Base-by-base conservation (phyloP, 2,888 invertebrate genomes). In the Pyrgus malvae region DNA sequence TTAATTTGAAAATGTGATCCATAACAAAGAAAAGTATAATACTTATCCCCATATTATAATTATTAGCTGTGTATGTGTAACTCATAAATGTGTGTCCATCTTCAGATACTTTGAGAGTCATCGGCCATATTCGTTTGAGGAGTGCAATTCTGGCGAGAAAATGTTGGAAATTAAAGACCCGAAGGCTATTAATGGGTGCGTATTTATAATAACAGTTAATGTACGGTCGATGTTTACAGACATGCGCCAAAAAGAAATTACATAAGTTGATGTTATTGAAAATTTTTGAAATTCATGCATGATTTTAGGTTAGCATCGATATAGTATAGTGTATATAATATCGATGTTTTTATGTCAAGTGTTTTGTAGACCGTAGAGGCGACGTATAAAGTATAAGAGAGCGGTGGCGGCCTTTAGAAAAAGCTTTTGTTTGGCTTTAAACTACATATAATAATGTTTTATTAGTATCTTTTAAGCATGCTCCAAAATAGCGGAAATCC, bases 31-130 rank as follows among this genome's bases (percentile, higher is more conserved):
- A 31, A 31, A 12, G 2, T 25, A 25, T 25, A 25, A 25, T 8
- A 2, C 25, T 9, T 7, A 9, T 11, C n/a, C 3, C 29, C n/a
- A 29, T 29, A 12, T 12, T 23, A 23, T 12, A 29, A 44, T n/a
- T 7, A 31, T 3, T 29, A 31, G 29, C 11, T 44, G 25, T 21
- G 44, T 55, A 27, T 35, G 37, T 33, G 23, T 31, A 29, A 44
- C 23, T 23, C 23, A 45, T 31, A 3, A 8, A 40, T 37, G 50
- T 33, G 27, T 48, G 33, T 59, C 11, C 25, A 33, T 41, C 41
- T 16, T 33, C 56, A 69, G 69, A 48, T 69, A 65, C 38, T 69
- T 69, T 19, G 62, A 65, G 38, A 61, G 64, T 40, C 58, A 65
- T 11, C 57, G 62, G 23, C 40, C 57, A n/a, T 58, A 50, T 45